These are phyloP conservation scores for Ceratina japonica DNA, from an alignment of 1,140 invertebrate species.

Conservation along the genomic window DNA sequence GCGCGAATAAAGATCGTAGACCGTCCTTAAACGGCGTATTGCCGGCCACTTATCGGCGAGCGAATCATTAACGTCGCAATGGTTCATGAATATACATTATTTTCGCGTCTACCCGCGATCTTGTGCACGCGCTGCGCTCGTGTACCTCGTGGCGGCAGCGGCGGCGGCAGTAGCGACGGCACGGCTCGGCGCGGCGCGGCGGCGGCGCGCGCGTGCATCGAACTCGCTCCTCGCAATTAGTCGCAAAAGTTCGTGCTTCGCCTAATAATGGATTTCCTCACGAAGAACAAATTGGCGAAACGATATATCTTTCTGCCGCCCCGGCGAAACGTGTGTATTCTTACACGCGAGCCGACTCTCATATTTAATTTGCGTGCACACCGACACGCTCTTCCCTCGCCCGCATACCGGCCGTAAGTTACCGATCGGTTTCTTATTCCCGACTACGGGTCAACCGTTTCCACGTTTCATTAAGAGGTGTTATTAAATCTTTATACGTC, in stretches of 20 bases:
- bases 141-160: conserved; percentile 1
- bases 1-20: conserved; percentile 32
- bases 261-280: conserved; percentile 76
- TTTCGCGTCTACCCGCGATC: conserved; percentile 27
- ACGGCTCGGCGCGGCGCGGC: conserved; percentile 7
- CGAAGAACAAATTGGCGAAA: conserved; percentile 75
- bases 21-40: conserved; percentile 23
- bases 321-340: conserved; percentile 67
- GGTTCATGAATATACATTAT: conserved; percentile 39
- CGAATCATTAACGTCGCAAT: conserved; percentile 37
- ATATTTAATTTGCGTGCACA: conserved; percentile 75
- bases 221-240: conserved; percentile 57
- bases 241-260: conserved; percentile 70
- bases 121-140: background rate
- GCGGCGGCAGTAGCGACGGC: background rate
- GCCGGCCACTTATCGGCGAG: conserved; percentile 24
- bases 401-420: background rate
- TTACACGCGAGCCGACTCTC: conserved; percentile 68
- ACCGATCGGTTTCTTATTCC: too few species aligned
- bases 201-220: conserved; percentile 37
- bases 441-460: too few species aligned
- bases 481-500: too few species aligned
- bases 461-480: too few species aligned
- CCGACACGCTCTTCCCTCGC: background rate
- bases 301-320: conserved; percentile 75